These are phyloP conservation scores for crab-eating macaque (Macaca fascicularis) DNA, from an alignment of 2,113 vertebrate genomes.

Conservation along the genomic window DNA sequence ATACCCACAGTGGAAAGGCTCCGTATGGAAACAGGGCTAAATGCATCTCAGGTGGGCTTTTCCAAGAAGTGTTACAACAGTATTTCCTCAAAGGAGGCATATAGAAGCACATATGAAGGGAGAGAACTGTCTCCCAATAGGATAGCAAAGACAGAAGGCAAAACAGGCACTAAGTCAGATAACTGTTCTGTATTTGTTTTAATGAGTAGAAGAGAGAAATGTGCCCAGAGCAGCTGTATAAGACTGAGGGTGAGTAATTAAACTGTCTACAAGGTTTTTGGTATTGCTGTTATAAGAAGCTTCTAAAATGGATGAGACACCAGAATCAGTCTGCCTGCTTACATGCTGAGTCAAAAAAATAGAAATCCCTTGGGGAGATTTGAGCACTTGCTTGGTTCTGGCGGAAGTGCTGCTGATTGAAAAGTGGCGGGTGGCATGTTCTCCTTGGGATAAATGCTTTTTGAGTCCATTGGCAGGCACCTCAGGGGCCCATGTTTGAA, in stretches of 20 bases:
- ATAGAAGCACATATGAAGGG: slow-evolving; percentile 1
- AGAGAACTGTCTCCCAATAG: slow-evolving; percentile 26
- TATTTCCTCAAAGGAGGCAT: slow-evolving; percentile 46
- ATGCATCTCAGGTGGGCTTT: background rate
- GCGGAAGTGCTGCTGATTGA: slow-evolving; percentile 21
- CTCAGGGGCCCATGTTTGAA: slow-evolving; percentile 18
- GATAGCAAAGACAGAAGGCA: slow-evolving; percentile 57
- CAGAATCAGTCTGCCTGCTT: slow-evolving; percentile 38
- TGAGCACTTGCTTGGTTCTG: slow-evolving; percentile 22
- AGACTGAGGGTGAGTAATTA: slow-evolving; percentile 62
- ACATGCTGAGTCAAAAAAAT: slow-evolving; percentile 39
- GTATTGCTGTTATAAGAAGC: slow-evolving; percentile 53
- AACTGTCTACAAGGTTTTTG: slow-evolving; percentile 49
- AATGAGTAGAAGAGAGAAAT: slow-evolving; percentile 59
- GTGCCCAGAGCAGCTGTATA: slow-evolving; percentile 59
- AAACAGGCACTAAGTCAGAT: slow-evolving; percentile 40
- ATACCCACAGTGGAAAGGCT: background rate
- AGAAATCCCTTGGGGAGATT: slow-evolving; percentile 5
- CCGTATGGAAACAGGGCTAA: background rate
- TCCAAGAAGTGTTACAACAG: slow-evolving; percentile 28
- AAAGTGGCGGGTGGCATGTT: slow-evolving; percentile 34
- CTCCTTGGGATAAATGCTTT: slow-evolving; percentile 56
- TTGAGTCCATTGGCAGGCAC: slow-evolving; percentile 34
- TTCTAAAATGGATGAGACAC: slow-evolving; percentile 47
- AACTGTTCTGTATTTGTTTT: slow-evolving; percentile 57